These are phyloP conservation scores for Dysidea cf. avara DNA, from an alignment of 37 sponge, comb jelly and placozoan species.

Conservation along the genomic window DNA sequence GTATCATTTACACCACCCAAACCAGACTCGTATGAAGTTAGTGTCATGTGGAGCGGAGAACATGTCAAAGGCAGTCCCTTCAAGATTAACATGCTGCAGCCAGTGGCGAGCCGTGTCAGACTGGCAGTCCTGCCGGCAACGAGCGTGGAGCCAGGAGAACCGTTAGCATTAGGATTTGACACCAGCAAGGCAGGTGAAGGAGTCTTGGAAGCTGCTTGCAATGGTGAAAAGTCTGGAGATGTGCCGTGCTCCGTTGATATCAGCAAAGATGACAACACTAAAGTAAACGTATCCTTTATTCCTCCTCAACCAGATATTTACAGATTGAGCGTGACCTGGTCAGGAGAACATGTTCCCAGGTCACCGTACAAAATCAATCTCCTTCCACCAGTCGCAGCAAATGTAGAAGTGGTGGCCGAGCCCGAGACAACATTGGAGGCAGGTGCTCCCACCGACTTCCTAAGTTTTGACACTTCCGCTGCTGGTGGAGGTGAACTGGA, in stretches of 20 bases:
- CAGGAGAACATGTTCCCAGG: constrained; percentile 32
- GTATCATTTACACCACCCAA: constrained; percentile 41
- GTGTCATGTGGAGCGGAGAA: constrained; percentile 30
- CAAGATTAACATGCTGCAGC: constrained; percentile 30
- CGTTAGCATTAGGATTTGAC: constrained; percentile 41
- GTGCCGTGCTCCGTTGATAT: too few relatives aligned
- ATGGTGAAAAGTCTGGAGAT: not conserved
- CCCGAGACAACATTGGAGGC: constrained; percentile 49
- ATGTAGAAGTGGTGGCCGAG: constrained; percentile 29
- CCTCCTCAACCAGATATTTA: constrained; percentile 36
- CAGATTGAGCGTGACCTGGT: constrained; percentile 46
- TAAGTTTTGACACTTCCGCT: constrained; percentile 23
- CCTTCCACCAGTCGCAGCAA: constrained; percentile 34
- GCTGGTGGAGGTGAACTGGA: constrained; percentile 68
- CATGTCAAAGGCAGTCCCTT: constrained; percentile 52
- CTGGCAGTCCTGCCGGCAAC: too few relatives aligned
- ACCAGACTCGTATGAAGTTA: constrained; percentile 26
- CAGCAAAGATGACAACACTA: constrained; percentile 22
- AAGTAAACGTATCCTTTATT: constrained; percentile 27
- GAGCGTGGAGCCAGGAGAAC: too few relatives aligned
- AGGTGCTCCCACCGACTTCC: constrained; percentile 55
- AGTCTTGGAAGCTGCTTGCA: constrained; percentile 26
- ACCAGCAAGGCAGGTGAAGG: constrained; percentile 14
- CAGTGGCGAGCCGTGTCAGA: too few relatives aligned
- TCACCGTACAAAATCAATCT: constrained; percentile 60